Evolutionary conservation across 2,797 vertebrate species (phyloP).

Genomic region (Rhynchonycteris naso): DNA sequence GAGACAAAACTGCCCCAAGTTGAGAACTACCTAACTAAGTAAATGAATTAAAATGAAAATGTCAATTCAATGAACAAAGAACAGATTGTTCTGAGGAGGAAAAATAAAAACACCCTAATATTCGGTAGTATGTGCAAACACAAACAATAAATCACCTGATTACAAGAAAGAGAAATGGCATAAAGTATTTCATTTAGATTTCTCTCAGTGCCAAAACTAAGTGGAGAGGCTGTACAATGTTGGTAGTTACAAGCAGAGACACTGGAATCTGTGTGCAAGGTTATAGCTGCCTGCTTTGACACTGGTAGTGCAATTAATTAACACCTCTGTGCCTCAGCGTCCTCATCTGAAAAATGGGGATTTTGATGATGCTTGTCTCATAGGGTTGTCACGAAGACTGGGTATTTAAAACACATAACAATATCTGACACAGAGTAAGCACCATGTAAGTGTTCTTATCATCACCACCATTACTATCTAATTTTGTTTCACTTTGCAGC

Average conservation of each 20-base stretch:
- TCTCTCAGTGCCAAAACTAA: neutral
- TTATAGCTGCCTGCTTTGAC: neutral
- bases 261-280: neutral
- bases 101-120: neutral
- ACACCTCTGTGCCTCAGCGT: neutral
- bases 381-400: neutral
- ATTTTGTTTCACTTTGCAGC: neutral
- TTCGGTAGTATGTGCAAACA: neutral
- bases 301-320: neutral
- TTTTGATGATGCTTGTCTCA: neutral
- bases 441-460: neutral
- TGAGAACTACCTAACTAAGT: conserved; percentile 23
- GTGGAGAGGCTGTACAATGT: neutral
- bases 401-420: conserved; percentile 16
- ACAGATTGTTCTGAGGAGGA: conserved; percentile 8
- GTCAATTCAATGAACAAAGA: neutral
- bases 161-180: conserved; percentile 8
- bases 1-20: neutral
- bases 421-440: neutral
- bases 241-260: neutral
- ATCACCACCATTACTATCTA: neutral
- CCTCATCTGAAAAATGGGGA: conserved; percentile 17
- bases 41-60: neutral
- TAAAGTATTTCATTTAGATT: conserved; percentile 44
- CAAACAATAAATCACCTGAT: neutral